Evolutionary conservation across 1,140 invertebrate species (phyloP), one percentile per base, ranked within the genome.

Genomic region (Hormaphis cornu): DNA sequence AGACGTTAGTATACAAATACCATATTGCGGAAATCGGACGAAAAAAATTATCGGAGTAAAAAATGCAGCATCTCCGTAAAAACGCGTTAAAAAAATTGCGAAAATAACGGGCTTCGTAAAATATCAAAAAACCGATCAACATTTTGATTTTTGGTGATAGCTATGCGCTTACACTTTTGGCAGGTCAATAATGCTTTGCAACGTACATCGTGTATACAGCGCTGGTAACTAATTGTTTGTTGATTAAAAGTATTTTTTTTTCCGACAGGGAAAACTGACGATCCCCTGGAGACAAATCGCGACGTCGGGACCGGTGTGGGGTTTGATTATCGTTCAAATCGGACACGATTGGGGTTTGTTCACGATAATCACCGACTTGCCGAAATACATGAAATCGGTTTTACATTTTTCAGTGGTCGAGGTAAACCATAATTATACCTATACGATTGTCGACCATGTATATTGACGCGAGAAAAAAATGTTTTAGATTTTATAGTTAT

Each of bases 331-430:
- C 61, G 87, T 92, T 16, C 80, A 85, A 75, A 79, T 91, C 72
- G 87, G 88, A 16, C 88, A 91, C 75, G 90, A 92, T 76, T 95
- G 90, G 86, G 89, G 86, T 1, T 89, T 90, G 74, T 91, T 91
- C 74, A 92, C 89, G 14, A 83, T 93, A 77, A 83, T 93, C 20
- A 91, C 88, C 16, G 88, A 92, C 74, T 81, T 96, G 20, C 91
- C 93, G 0, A 87, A 88, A 72, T 91, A 93, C 79, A 87, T 95
- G 84, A 88, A 86, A 48, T 84, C 85, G 72, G 87, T 92, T 1
- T 78, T 95, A 7, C 84, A 88, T 72, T 91, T 90, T 75, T 83
- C 90, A 73, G 86, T 93, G 33, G 81, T 87, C 74, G 73, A 81
- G 73, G 85, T 87, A 78, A n/a, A n/a, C n/a, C 70, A 54, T 58